phyloP scores from a whole-genome alignment of 2,113 vertebrate genomes.

The Orycteropus afer region DNA sequence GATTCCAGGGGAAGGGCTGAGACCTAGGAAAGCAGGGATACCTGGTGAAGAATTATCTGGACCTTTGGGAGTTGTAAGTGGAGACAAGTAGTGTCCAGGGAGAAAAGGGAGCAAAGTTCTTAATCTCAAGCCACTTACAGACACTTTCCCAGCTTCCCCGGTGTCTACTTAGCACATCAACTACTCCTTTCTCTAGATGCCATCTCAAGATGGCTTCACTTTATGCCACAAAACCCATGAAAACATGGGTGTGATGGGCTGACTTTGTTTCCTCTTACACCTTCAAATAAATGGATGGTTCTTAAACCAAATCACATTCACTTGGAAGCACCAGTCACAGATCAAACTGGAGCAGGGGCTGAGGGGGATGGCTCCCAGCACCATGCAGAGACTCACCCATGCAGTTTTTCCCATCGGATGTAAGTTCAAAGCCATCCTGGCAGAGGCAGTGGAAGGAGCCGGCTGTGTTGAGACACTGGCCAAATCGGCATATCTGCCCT shows the following conservation, averaged over 20 bases:
- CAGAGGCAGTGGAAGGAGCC: conserved; percentile 97
- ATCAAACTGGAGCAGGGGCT: neutral
- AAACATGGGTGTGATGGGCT: neutral
- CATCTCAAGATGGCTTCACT: neutral
- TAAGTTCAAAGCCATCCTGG: conserved; percentile 94
- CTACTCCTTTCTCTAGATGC: neutral
- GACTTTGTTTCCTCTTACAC: neutral
- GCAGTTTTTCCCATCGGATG: conserved; percentile 94
- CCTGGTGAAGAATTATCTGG: neutral
- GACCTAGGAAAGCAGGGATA: neutral
- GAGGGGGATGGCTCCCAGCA: neutral
- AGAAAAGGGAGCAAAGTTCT: neutral
- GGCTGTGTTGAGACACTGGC: conserved; percentile 93
- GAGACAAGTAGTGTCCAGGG: neutral
- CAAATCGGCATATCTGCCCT: conserved; percentile 94
- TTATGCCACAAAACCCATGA: neutral
- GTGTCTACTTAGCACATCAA: neutral
- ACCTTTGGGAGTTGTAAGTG: neutral
- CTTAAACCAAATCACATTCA: neutral
- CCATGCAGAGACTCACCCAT: conserved; percentile 86
- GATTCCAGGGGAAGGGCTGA: neutral
- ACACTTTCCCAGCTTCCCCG: neutral
- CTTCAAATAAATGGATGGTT: conserved; percentile 13
- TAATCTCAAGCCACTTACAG: neutral
- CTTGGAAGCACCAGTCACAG: neutral